These are phyloP conservation scores for Oryzias woworae DNA, from an alignment of 2,113 vertebrate genomes.

Conservation along the genomic window DNA sequence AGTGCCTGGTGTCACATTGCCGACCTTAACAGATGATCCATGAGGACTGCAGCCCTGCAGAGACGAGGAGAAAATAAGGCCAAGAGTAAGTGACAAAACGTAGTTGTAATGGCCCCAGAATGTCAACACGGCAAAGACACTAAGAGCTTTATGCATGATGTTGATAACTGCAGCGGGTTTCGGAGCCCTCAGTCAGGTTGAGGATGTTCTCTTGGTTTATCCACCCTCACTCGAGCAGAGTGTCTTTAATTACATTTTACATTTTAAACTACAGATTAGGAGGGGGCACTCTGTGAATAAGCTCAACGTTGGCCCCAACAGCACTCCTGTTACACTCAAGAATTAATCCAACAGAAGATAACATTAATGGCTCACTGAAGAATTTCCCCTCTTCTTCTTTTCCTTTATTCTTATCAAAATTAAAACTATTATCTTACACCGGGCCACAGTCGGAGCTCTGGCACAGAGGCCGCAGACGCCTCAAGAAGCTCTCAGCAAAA, in stretches of 20 bases:
- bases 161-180: neutral
- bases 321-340: constrained; percentile 54
- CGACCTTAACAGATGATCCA: constrained; percentile 55
- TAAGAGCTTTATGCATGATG: constrained; percentile 17
- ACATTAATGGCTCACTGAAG: constrained; percentile 73
- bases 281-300: constrained; percentile 64
- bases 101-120: constrained; percentile 3
- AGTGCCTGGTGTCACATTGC: constrained; percentile 44
- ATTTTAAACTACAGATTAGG: constrained; percentile 75
- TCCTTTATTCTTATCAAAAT: constrained; percentile 61
- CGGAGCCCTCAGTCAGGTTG: constrained; percentile 27
- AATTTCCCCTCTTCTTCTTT: constrained; percentile 41
- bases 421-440: constrained; percentile 70
- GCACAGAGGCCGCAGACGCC: constrained; percentile 17
- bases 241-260: constrained; percentile 77
- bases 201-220: constrained; percentile 49
- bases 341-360: constrained; percentile 78
- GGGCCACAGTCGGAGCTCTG: constrained; percentile 34
- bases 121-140: constrained; percentile 8
- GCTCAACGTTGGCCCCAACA: constrained; percentile 47
- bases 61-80: constrained; percentile 8
- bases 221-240: constrained; percentile 23
- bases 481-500: constrained; percentile 21
- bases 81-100: constrained; percentile 2
- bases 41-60: constrained; percentile 67